Percentiles rank a stretch among this genome's conserved stretches.
Evolutionary conservation across 2,888 invertebrate species (phyloP).

Genomic region (Ormyrus nitidulus): DNA sequence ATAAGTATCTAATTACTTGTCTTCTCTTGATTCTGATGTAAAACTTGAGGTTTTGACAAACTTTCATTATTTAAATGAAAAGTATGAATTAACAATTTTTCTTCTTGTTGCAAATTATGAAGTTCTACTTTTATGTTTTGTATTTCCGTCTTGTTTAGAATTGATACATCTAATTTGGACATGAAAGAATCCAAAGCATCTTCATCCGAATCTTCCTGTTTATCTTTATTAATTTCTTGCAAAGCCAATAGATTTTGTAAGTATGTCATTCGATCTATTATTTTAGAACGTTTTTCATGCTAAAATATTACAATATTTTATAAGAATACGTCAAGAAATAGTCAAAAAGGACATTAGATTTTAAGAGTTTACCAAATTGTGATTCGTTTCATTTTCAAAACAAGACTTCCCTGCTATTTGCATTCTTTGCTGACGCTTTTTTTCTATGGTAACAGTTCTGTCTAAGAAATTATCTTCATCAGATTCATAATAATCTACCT

Average conservation of each 20-base stretch:
- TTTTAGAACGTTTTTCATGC: constrained; percentile 79
- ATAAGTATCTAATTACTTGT: too few relatives aligned
- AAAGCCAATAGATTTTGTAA: constrained; percentile 78
- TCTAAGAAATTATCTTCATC: constrained; percentile 98
- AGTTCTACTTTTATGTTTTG: constrained; percentile 84
- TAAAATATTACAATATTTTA: constrained; percentile 68
- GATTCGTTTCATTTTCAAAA: constrained; percentile 81
- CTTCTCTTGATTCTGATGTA: too few relatives aligned
- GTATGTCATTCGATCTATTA: constrained; percentile 77
- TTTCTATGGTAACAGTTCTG: constrained; percentile 93
- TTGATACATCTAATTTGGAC: constrained; percentile 78
- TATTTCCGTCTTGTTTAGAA: constrained; percentile 78
- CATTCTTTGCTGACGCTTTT: constrained; percentile 89
- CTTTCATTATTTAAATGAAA: too few relatives aligned
- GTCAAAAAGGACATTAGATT: not conserved
- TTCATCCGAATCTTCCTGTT: constrained; percentile 74
- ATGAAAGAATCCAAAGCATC: constrained; percentile 92
- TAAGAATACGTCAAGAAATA: not conserved
- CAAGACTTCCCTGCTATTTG: constrained; percentile 78
- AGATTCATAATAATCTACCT: constrained; percentile 94
- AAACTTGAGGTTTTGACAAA: too few relatives aligned
- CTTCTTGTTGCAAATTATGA: constrained; percentile 82
- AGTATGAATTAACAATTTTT: constrained; percentile 79
- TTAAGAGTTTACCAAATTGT: constrained; percentile 78
- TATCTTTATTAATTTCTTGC: constrained; percentile 73